Evolutionary conservation across 2,797 vertebrate genomes (phyloP), one percentile per base, ranked within the genome.

Genomic region (Erpetoichthys calabaricus): DNA sequence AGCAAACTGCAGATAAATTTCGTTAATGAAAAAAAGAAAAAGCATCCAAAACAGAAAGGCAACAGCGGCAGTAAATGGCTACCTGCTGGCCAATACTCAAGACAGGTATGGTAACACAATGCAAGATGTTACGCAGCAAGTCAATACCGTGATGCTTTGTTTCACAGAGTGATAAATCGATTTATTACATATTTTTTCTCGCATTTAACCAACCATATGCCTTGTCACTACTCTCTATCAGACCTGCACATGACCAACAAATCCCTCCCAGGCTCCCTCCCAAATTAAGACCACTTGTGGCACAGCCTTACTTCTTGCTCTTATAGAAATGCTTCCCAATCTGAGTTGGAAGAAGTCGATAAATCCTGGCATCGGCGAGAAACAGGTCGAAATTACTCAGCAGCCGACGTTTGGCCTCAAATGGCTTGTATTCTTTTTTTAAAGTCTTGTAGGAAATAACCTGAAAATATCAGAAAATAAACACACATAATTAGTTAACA

Each of bases 281-380:
- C 9, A 3, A 4, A 51, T 25, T 25, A 25, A 9, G 4, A 51
- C 25, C 25, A n/a, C 3, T 55, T 44, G 25, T n/a, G 53, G 53
- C 3, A 46, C 59, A 55, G 10, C 68, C 84, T 73, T 80, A 97
- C 96, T 83, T 95, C 69, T 98, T 98, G 9, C 71, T 84, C 50
- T 64, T 64, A 55, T 93, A 98, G 71, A 99, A 98, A 62, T 97
- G 89, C 59, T 86, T 94, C 10, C 95, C 93, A 0, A 97, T 70
- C 57, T 92, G 89, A 0, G 94, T 87, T 0, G 94, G 89, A 61
- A 99, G 70, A 45, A 89, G 81, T 45, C 88, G 84, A 41, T 81
- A 80, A 59, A 99, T 72, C 10, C 93, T 81, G 5, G 79, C 81
- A 43, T 98, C 95, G 0, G 91, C 77, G 3, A 99, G 68, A 63